Base-by-base conservation (phyloP, 37 sponge, comb jelly and placozoan species). In the Aplysina aerophoba region DNA sequence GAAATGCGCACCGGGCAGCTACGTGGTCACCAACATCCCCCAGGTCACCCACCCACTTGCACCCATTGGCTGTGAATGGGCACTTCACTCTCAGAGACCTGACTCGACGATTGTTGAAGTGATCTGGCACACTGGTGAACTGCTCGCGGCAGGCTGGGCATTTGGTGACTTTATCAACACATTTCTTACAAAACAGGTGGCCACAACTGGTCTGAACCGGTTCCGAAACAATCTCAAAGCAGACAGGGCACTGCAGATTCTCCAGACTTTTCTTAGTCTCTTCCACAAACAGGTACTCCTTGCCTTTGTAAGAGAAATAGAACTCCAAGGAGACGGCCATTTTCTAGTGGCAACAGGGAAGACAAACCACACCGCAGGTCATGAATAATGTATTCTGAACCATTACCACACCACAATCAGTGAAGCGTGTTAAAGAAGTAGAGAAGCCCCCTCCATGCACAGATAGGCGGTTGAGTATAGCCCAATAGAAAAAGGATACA, bases 181-280 rank as follows among this genome's bases (percentile, higher is more conserved):
- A 75, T 50, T 53, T 19, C 50, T 41, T 41, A 40, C 78, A 75
- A 44, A 75, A 75, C 37, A 75, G 12, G 78, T 75, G 78, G 39
- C 78, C 78, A 25, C 78, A 75, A 75, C 78, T 75, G 54, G 78
- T 75, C 40, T 75, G 78, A 50, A 53, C 44, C 24, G 78, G 78
- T 41, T 75, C 78, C 17, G 22, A 75, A 0, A 36, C 53, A n/a
- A 75, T 40, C 19, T 75, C 78, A 75, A 40, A 24, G 53, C 78
- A 75, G 53, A 75, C 25, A 4, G 78, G 54, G 25, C 78, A 75
- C 44, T 36, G 14, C 4, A 75, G 25, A 41, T 37, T 54, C 25
- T 75, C 78, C 0, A 75, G 24, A 40, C 5, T 40, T 22, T 75
- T 50, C 53, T 44, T 41, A 1, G 44, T 17, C 21, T 53, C 54